phyloP scores from a whole-genome alignment of 2,888 invertebrate genomes.

The Himalopsyche japonica region DNA sequence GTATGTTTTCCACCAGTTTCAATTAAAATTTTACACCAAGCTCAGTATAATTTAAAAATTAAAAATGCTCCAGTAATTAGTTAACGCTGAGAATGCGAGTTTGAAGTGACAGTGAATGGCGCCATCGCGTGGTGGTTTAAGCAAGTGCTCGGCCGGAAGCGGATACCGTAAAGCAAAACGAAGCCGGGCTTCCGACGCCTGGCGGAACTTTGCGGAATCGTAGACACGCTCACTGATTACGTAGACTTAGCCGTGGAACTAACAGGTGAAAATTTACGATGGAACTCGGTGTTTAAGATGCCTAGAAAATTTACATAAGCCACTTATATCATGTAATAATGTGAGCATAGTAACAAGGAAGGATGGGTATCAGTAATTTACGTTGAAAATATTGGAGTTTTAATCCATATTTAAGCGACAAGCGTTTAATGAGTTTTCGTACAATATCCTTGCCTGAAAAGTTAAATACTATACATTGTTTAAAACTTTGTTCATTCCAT shows the following conservation, averaged over 20 bases:
- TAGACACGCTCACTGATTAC: constrained; percentile 1
- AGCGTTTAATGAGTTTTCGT: not conserved
- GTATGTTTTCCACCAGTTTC: no score
- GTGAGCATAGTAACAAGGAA: not conserved
- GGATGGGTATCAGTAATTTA: not conserved
- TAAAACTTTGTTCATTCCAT: not conserved
- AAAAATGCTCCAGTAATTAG: not conserved
- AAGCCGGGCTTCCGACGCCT: not conserved
- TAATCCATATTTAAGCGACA: not conserved
- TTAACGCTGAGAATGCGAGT: not conserved
- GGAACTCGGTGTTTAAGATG: not conserved
- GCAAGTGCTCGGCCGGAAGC: not conserved
- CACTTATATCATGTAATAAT: not conserved
- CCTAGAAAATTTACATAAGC: not conserved
- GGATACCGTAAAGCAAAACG: not conserved
- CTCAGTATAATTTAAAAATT: not conserved
- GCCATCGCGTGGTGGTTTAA: not conserved
- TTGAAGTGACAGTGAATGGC: constrained; percentile 1
- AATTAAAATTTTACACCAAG: no score
- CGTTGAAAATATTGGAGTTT: not conserved
- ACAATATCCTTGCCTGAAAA: not conserved
- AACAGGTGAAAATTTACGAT: constrained; percentile 1
- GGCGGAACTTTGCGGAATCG: not conserved
- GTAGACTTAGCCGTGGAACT: not conserved
- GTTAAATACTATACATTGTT: not conserved